Evolutionary conservation across 2,888 invertebrate species (phyloP).

Genomic region (Tachina lurida): DNA sequence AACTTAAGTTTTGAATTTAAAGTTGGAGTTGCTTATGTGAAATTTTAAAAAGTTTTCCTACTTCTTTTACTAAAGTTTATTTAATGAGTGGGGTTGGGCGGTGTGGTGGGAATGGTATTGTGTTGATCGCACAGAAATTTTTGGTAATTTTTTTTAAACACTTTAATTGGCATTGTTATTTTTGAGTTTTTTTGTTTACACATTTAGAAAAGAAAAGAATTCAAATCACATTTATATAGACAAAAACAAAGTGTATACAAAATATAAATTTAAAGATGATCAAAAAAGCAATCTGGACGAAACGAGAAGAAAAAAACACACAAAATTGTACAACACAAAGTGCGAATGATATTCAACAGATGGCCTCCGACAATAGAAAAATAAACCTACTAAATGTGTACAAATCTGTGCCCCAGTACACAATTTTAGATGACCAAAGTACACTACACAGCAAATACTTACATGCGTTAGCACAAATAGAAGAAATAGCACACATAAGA

Average conservation of each 20-base stretch:
- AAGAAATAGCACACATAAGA: slow-evolving; percentile 11
- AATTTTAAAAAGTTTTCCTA: slow-evolving; percentile 26
- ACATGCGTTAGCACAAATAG: slow-evolving; percentile 24
- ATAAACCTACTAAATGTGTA: slow-evolving; percentile 40
- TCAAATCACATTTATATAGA: slow-evolving; percentile 71
- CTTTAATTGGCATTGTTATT: slow-evolving; percentile 12
- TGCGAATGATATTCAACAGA: slow-evolving; percentile 81
- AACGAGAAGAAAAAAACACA: not conserved
- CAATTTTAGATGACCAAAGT: slow-evolving; percentile 43
- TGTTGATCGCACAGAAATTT: slow-evolving; percentile 20
- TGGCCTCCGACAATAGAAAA: slow-evolving; percentile 73
- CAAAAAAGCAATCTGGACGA: slow-evolving; percentile 58
- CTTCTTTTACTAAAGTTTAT: slow-evolving; percentile 8
- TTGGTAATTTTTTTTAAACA: slow-evolving; percentile 33
- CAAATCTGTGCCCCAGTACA: slow-evolving; percentile 31
- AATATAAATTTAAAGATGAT: slow-evolving; percentile 77
- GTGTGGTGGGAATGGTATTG: not conserved
- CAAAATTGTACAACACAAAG: slow-evolving; percentile 74
- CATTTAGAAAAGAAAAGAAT: slow-evolving; percentile 30
- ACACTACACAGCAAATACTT: not conserved
- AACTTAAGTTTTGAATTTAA: not conserved
- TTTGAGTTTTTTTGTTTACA: slow-evolving; percentile 48
- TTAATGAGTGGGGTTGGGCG: not conserved
- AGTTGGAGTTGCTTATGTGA: slow-evolving; percentile 13
- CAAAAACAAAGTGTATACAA: slow-evolving; percentile 72